These are phyloP conservation scores for Calypte anna DNA, from an alignment of 2,113 vertebrate genomes.

Conservation along the genomic window DNA sequence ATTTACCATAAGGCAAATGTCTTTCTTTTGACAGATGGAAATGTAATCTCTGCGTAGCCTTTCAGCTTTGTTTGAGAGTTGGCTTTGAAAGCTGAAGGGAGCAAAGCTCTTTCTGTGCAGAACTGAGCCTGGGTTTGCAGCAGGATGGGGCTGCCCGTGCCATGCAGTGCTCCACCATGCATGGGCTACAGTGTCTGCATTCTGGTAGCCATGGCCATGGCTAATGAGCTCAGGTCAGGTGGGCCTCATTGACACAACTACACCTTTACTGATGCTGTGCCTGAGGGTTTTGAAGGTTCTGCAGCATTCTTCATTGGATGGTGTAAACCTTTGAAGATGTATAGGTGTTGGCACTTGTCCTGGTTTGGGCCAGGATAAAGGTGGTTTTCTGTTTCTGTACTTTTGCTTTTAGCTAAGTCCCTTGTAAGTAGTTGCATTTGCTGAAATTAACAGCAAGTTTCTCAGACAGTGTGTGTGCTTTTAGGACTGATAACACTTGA, in stretches of 20 bases:
- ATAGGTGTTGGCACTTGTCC: not conserved
- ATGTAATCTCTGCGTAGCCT: not conserved
- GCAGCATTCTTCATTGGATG: not conserved
- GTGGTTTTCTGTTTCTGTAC: no score
- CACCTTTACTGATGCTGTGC: accelerated
- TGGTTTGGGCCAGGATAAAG: no score
- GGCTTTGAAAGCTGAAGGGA: not conserved
- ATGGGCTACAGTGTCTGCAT: accelerated
- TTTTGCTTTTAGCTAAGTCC: no score
- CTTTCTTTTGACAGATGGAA: not conserved
- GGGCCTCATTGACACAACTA: not conserved
- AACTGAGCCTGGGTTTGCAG: not conserved
- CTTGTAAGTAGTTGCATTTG: no score
- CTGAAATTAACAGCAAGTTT: no score
- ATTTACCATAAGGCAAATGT: not conserved
- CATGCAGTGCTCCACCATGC: accelerated
- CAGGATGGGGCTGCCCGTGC: not conserved
- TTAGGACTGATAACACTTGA: no score
- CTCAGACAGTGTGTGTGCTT: no score
- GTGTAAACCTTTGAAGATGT: not conserved
- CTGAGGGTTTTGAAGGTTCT: not conserved
- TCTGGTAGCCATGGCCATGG: not conserved
- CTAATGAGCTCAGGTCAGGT: not conserved
- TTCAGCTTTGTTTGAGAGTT: not conserved
- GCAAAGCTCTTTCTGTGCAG: not conserved